These are phyloP conservation scores for Pristiophorus japonicus DNA, from an alignment of 2,113 vertebrate genomes.

Conservation along the genomic window DNA sequence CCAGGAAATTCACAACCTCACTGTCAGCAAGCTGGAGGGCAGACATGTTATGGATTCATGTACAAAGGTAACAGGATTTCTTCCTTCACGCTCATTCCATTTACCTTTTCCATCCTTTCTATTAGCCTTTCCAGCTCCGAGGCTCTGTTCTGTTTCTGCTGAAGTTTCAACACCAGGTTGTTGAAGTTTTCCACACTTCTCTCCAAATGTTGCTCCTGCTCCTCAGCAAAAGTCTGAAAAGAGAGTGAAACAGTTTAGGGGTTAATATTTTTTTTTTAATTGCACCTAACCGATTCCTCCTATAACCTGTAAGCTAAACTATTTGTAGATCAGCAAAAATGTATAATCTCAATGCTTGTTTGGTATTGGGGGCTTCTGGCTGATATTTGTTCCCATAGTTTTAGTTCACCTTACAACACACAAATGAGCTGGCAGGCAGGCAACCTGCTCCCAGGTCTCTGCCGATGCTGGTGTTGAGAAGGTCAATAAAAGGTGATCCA, in stretches of 20 bases:
- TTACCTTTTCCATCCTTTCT: conserved; percentile 59
- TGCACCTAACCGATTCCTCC: neutral
- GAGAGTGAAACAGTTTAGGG: neutral
- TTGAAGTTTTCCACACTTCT: conserved; percentile 42
- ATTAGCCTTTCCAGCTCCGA: conserved; percentile 51
- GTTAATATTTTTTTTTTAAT: neutral
- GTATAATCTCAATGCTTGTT: neutral
- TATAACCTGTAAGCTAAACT: no score
- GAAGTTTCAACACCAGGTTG: conserved; percentile 45
- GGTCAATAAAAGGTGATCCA: neutral
- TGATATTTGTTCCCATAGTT: neutral
- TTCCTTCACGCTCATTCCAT: neutral
- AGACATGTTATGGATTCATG: neutral
- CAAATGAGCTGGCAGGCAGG: neutral
- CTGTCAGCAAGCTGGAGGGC: neutral
- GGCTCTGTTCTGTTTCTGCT: conserved; percentile 46
- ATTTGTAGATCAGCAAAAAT: no score
- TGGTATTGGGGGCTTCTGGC: neutral
- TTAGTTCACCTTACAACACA: neutral
- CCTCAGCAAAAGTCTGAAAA: conserved; percentile 38
- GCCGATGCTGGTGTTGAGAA: no score
- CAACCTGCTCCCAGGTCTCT: neutral
- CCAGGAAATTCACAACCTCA: neutral
- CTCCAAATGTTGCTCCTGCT: conserved; percentile 49
- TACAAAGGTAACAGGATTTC: neutral